These are phyloP conservation scores for Enteromius viviparus DNA, from an alignment of 2,797 vertebrate species.

Conservation along the genomic window DNA sequence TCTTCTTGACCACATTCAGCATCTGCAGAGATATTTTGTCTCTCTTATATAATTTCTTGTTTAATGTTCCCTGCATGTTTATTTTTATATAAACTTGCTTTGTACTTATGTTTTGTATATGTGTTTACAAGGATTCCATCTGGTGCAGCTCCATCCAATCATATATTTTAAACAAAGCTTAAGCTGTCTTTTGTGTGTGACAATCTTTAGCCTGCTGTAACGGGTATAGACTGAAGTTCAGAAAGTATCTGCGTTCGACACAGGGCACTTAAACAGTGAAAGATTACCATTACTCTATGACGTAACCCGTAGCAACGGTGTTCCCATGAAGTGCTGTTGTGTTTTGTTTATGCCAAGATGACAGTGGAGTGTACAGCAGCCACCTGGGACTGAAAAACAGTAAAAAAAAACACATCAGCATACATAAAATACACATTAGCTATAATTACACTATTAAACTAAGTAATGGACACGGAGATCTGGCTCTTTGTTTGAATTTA, in stretches of 20 bases:
- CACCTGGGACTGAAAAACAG: slow-evolving; percentile 17
- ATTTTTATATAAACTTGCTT: not conserved
- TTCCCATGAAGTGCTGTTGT: slow-evolving; percentile 24
- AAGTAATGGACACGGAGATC: not conserved
- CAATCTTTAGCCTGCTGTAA: slow-evolving; percentile 8
- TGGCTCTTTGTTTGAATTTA: not conserved
- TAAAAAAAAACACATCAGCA: not conserved
- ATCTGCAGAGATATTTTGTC: not conserved
- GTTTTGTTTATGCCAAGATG: slow-evolving; percentile 42
- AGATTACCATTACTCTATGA: slow-evolving; percentile 45
- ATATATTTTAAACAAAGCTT: slow-evolving; percentile 4
- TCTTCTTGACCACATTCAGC: not conserved
- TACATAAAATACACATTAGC: too few relatives aligned
- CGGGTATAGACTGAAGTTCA: slow-evolving; percentile 17
- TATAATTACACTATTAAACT: not conserved
- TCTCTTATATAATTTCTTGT: not conserved
- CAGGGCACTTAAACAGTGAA: slow-evolving; percentile 3
- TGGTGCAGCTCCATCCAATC: not conserved
- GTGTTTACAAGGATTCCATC: not conserved
- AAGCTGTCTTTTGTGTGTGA: slow-evolving; percentile 34
- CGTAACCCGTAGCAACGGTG: slow-evolving; percentile 25
- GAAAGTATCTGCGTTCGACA: slow-evolving; percentile 16
- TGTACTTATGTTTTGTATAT: not conserved
- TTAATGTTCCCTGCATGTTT: not conserved
- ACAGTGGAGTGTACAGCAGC: slow-evolving; percentile 15